Conservation (phyloP, 2,797 vertebrate genomes). For the Diglossa cyanea region DNA sequence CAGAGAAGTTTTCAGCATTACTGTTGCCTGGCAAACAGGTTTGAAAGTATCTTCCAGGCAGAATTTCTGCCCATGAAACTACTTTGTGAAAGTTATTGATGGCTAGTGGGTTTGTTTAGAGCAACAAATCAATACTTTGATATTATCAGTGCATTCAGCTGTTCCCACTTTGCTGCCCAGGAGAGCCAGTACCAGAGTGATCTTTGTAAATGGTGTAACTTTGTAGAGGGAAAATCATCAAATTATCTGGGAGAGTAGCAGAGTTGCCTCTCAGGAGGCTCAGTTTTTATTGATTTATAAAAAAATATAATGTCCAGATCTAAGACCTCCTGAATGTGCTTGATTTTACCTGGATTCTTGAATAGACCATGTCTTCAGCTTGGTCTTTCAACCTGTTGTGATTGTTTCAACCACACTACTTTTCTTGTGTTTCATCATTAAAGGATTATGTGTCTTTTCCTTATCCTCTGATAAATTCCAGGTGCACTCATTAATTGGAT, state of each 20-base stretch:
- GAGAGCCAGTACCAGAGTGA: not conserved
- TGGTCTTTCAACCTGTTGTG: not conserved
- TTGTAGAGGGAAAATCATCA: not conserved
- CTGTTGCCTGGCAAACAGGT: not conserved
- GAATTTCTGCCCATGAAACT: not conserved
- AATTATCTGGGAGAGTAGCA: not conserved
- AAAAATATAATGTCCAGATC: not conserved
- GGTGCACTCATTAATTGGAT: not conserved
- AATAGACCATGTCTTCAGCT: not conserved
- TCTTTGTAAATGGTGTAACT: not conserved
- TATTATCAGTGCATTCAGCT: not conserved
- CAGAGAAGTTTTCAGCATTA: not conserved
- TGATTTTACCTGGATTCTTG: not conserved
- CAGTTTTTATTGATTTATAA: not conserved
- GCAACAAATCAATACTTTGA: not conserved
- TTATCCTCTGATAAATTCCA: not conserved
- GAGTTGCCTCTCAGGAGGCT: not conserved
- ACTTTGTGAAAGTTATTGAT: not conserved
- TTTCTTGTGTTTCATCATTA: rapidly evolving
- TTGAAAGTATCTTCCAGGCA: rapidly evolving
- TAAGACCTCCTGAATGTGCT: not conserved
- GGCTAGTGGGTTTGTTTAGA: not conserved
- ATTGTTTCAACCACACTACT: not conserved
- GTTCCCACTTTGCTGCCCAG: not conserved
- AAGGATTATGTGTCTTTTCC: not conserved